Evolutionary conservation across 2,113 vertebrate genomes (phyloP), one percentile per base, ranked within the genome.

Genomic region (Syngnathus typhle): DNA sequence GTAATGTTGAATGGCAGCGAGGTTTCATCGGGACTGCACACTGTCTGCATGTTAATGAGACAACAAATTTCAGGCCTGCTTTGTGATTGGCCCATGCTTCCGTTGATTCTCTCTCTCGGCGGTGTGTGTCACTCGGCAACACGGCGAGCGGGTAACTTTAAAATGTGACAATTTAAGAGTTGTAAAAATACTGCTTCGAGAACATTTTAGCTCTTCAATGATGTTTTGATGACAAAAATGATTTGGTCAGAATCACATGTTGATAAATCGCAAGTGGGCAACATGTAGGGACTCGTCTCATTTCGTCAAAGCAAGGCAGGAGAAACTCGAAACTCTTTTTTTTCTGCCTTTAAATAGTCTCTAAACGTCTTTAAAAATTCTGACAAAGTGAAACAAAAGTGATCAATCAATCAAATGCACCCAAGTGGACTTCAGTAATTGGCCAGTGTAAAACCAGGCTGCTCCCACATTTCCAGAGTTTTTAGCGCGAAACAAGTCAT

Each of bases 1-100:
- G 72, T 90, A 89, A 90, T 90, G 63, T 78, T 86, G 85, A 91
- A 76, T 87, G 88, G 84, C 88, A 85, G 82, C 63, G 52, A 55
- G 76, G 74, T 84, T 85, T 87, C 79, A 81, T 60, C 70, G 80
- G 80, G 78, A 81, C 68, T 67, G 61, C 7, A 36, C 65, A 67
- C 54, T 19, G 10, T 65, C 44, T 81, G 86, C 81, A 88, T 91
- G 69, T 73, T 74, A 69, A 91, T 84, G 73, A 89, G 78, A 47
- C 18, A 46, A 64, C 23, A 52, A 65, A 72, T 56, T 23, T 43
- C 55, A 68, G n/a, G 21, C 65, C 52, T 70, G 67, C 36, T 19
- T 46, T 54, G 43, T 46, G 74, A 81, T 80, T 78, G 80, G 82
- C 38, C 64, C 38, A 38, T 51, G 32, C 43, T 55, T 76, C 15